Evolutionary conservation across 30 jellyfish, hydroid and myxozoan species (phyloP).

Genomic region (Turritopsis dohrnii): DNA sequence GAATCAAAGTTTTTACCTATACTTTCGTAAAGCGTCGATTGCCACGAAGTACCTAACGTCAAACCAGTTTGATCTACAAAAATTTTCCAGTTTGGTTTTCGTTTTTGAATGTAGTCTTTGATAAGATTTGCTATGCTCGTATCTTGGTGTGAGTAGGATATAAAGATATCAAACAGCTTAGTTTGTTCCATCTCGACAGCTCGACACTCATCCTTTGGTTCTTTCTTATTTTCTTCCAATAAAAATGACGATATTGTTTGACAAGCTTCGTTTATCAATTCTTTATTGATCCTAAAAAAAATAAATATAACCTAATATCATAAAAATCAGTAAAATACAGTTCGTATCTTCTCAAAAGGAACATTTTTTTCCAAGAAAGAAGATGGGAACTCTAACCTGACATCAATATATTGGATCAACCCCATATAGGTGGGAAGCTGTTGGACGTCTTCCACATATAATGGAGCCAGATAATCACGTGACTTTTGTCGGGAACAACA

Average conservation of each 20-base stretch:
- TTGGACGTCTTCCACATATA: conserved; percentile 53
- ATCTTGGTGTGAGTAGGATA: conserved; percentile 74
- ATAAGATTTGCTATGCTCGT: conserved; percentile 41
- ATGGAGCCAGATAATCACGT: conserved; percentile 82
- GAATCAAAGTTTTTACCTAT: conserved; percentile 39
- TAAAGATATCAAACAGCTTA: conserved; percentile 57
- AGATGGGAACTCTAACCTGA: conserved; percentile 45
- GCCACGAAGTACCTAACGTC: conserved; percentile 85
- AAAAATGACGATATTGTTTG: neutral
- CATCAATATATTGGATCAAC: conserved; percentile 68
- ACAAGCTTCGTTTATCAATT: conserved; percentile 2
- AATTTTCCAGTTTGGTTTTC: conserved; percentile 62
- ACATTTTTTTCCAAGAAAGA: neutral
- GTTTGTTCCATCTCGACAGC: neutral
- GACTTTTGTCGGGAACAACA: conserved; percentile 75
- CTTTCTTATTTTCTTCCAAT: neutral
- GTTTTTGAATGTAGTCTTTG: conserved; percentile 21
- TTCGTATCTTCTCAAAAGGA: neutral
- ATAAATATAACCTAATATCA: neutral
- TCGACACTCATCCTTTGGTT: neutral
- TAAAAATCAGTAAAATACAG: no score
- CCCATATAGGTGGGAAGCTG: conserved; percentile 83
- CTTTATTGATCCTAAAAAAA: neutral
- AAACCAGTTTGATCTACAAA: conserved; percentile 72
- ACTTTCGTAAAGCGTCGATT: conserved; percentile 63